phyloP scores from a whole-genome alignment of 2,113 vertebrate genomes.

The Typhlomys cinereus region DNA sequence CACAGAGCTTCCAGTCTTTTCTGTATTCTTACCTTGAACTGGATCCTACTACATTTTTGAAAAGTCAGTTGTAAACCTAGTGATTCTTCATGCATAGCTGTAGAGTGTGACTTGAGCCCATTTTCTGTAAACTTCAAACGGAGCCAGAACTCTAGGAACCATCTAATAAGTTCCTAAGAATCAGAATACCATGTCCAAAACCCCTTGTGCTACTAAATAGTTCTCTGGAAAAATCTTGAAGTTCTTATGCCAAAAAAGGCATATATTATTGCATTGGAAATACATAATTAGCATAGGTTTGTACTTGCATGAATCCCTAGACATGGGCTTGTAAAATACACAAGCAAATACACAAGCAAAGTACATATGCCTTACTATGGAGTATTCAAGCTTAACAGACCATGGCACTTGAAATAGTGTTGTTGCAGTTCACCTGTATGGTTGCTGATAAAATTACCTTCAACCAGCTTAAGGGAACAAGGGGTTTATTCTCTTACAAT shows the following conservation, averaged over 20 bases:
- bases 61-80: background rate
- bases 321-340: background rate
- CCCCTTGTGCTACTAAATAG: background rate
- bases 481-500: too few relatives aligned
- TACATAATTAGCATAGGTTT: background rate
- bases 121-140: background rate
- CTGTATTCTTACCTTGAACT: background rate
- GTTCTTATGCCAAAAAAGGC: background rate
- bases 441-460: too few relatives aligned
- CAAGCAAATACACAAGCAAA: background rate
- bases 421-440: too few relatives aligned
- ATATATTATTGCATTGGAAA: background rate
- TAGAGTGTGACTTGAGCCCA: background rate
- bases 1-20: rapidly evolving
- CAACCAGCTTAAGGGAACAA: too few relatives aligned
- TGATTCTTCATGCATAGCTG: background rate
- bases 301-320: background rate
- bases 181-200: slow-evolving; percentile 1
- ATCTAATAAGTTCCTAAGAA: background rate
- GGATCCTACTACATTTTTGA: background rate
- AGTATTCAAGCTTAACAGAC: background rate
- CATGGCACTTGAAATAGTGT: background rate
- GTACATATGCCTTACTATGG: background rate
- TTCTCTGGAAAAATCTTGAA: background rate
- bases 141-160: background rate